Evolutionary conservation across 1,140 invertebrate genomes (phyloP), one percentile per base, ranked within the genome.

Genomic region (Condylostylus longicornis): DNA sequence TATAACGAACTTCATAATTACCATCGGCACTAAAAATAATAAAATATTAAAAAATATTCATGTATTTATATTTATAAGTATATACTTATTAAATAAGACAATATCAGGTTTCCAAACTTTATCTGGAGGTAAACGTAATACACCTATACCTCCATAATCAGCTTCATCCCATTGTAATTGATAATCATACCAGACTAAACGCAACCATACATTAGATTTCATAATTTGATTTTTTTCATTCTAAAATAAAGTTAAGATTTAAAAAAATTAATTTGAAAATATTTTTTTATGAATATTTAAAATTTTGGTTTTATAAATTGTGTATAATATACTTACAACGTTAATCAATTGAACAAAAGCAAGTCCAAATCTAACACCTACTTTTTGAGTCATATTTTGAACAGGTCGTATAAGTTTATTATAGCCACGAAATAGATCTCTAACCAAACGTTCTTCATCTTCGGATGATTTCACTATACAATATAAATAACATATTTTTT

Each of bases 41-140:
- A 53, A 37, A 30, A 28, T 34, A 18, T 35, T 15, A 32, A 34
- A 18, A 34, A 13, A 33, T 18, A 43, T 10, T 32, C 7, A 17
- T 2, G 22, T 14, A 9, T 35, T 35, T 14, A 45, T 43, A 43
- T 25, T 7, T 33, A 18, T 18, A 17, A 10, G 13, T 12, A 74
- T 79, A 75, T 72, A 97, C 93, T 98, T 99, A 71, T 99, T 99
- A 64, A 98, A 98, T 25, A 99, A 72, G 21, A 98, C 95, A 50
- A 99, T 96, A 63, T 99, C 96, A 4, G 96, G 95, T 61, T 95
- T 95, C 95, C 95, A 99, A 37, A 98, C 93, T 75, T 97, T 96
- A 62, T 98, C 91, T 15, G 93, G 91, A 17, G 90, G 87, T 43
- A 99, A 74, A 44, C 94, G 75, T 23, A 99, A 73, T 15, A 95